phyloP scores from a whole-genome alignment of 2,113 vertebrate genomes.

The Benthochromis sp. region DNA sequence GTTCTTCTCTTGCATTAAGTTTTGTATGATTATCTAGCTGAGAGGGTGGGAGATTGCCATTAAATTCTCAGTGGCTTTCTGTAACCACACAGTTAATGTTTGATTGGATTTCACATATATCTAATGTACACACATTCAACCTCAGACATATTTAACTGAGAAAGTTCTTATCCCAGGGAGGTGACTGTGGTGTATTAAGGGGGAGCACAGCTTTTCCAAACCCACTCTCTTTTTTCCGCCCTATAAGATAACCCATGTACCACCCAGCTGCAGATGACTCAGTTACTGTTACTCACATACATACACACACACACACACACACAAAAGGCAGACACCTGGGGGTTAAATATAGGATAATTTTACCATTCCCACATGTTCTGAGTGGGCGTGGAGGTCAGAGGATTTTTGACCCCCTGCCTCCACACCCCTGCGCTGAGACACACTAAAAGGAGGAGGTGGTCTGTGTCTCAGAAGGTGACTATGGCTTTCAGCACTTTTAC shows the following conservation, averaged over 20 bases:
- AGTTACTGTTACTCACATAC: conserved; percentile 2
- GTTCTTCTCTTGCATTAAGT: background rate
- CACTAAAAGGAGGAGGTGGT: background rate
- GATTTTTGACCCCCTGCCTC: conserved; percentile 69
- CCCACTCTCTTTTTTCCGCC: background rate
- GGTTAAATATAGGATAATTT: conserved; percentile 76
- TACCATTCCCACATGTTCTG: conserved; percentile 63
- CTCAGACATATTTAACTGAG: background rate
- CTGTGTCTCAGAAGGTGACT: conserved; percentile 16
- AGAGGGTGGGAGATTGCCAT: background rate
- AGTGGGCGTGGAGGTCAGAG: conserved; percentile 42
- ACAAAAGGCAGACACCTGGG: conserved; percentile 58
- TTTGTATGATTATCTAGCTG: background rate
- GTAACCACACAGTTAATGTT: background rate
- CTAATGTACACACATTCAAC: background rate
- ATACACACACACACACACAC: background rate
- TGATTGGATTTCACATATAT: background rate
- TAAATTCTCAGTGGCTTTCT: background rate
- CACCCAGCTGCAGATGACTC: conserved; percentile 55
- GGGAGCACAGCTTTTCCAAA: conserved; percentile 1
- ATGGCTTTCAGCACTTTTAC: conserved; percentile 4
- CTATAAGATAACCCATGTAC: conserved; percentile 28
- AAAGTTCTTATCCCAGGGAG: background rate
- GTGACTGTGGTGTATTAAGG: background rate
- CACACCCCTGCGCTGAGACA: conserved; percentile 43